Base-by-base conservation (phyloP, 2,888 invertebrate species). In the Mythimna lalbum region DNA sequence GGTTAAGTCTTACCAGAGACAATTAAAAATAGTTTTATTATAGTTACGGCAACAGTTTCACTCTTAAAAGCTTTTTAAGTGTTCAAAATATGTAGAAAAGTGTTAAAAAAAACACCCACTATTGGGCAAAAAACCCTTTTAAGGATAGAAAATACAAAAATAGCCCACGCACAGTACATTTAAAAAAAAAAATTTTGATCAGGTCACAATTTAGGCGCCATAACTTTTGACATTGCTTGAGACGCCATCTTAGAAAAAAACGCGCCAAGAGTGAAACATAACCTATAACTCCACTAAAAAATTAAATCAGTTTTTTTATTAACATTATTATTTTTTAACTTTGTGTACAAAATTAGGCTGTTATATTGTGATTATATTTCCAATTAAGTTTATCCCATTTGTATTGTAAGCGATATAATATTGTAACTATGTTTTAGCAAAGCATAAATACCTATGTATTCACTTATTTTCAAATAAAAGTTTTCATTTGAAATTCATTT, bases 271-370 rank as follows among this genome's bases (percentile, higher is more conserved):
- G 73, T 80, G 69, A 73, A 79, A 72, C 57, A 31, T 55, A 27
- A 60, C 53, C 12, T 50, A 43, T 47, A 57, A 68, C 81, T 85
- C 79, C 81, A 84, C 81, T 81, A 84, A 80, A 43, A 49, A 56
- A 63, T 63, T 52, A 75, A 65, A 79, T 53, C 52, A 43, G 62
- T 63, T 69, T 73, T 71, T 77, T 69, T 64, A 62, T 61, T 68
- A 67, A 47, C 64, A 60, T 69, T 66, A 59, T 69, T 72, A 69
- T 55, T 73, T n/a, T 76, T 74, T 67, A 75, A 52, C 60, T 50
- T 65, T 80, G 31, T 78, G 84, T 87, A 87, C 87, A 87, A 87
- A 82, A 77, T 83, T 85, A 83, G 87, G 87, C 87, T 87, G 87
- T 87, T 85, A 81, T 63, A 73, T 71, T 86, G 86, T 87, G 86